These are phyloP conservation scores for Nycteola revayana DNA, from an alignment of 2,888 invertebrate genomes.

Conservation along the genomic window DNA sequence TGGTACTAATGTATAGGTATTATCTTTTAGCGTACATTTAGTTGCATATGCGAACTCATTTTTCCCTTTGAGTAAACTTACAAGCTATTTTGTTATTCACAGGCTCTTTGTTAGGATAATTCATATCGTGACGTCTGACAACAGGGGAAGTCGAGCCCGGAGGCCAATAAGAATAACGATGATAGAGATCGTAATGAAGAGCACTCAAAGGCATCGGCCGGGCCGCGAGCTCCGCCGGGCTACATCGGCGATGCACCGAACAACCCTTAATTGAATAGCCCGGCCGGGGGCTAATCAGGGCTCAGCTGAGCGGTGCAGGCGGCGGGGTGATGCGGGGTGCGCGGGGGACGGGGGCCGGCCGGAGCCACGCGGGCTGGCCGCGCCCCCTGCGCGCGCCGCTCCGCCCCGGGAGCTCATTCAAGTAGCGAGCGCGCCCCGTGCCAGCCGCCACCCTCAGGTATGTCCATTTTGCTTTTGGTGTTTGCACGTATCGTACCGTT, in stretches of 20 bases:
- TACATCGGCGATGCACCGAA: conserved; percentile 66
- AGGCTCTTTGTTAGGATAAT: conserved; percentile 33
- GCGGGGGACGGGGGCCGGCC: conserved; percentile 47
- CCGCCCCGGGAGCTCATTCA: conserved; percentile 77
- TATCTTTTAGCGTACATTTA: no score
- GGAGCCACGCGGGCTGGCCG: conserved; percentile 83
- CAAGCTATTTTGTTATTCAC: background rate
- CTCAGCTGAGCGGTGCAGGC: conserved; percentile 75
- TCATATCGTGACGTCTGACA: conserved; percentile 33
- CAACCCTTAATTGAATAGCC: conserved; percentile 79
- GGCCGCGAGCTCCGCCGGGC: conserved; percentile 43
- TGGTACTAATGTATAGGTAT: no score
- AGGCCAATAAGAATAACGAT: conserved; percentile 57
- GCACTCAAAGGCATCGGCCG: conserved; percentile 57
- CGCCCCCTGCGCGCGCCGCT: conserved; percentile 84
- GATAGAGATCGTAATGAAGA: conserved; percentile 68
- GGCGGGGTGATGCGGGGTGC: conserved; percentile 29
- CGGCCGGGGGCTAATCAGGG: conserved; percentile 78
- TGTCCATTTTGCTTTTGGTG: conserved; percentile 80
- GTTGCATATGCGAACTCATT: no score
- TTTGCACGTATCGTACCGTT: conserved; percentile 66
- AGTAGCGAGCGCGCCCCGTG: conserved; percentile 77
- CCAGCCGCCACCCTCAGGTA: conserved; percentile 80
- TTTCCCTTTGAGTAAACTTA: conserved; percentile 3
- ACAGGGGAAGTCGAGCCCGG: conserved; percentile 29